Evolutionary conservation across 1,140 invertebrate species (phyloP), one percentile per base, ranked within the genome.

Genomic region (Ectropis grisescens): DNA sequence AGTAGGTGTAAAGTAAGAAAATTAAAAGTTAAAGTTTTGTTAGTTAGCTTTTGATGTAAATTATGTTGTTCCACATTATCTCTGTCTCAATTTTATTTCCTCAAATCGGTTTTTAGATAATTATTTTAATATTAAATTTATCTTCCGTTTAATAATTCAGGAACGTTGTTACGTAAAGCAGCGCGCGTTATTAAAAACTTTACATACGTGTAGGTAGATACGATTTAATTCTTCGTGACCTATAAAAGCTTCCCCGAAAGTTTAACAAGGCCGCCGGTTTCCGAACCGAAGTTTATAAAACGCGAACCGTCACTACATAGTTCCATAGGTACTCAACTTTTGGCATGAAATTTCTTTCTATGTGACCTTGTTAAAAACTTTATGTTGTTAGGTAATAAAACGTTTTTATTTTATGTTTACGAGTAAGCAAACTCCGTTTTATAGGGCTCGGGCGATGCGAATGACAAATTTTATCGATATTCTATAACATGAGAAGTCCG

Each of bases 261-360:
- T 67, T 64, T 51, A 50, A 57, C 62, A 62, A 69, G 60, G 62
- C 43, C 57, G 43, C 27, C 36, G 37, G 47, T 53, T 47, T 57
- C 49, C 38, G 42, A 58, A 58, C 44, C 41, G 44, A 49, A 55
- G 44, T 55, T 62, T 54, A 57, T 53, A 55, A 53, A 56, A 58
- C 48, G 47, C 40, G 47, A 51, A 70, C 25, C 34, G 36, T 52
- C 58, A 46, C 48, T 54, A 62, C 46, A 37, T 59, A 50, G n/a
- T n/a, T n/a, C n/a, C n/a, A n/a, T n/a, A n/a, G n/a, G n/a, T n/a
- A n/a, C n/a, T n/a, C 34, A 56, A 65, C 46, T 60, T 58, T 56
- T 45, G 38, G 49, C 46, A 50, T 46, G 47, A 54, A 54, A 59
- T 60, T 55, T 59, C 41, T 62, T 50, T 59, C 51, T 29, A 39